Percentiles rank a stretch among this genome's conserved stretches.
These are phyloP conservation scores for Chelonia mydas DNA, from an alignment of 2,797 vertebrate genomes.

Conservation along the genomic window DNA sequence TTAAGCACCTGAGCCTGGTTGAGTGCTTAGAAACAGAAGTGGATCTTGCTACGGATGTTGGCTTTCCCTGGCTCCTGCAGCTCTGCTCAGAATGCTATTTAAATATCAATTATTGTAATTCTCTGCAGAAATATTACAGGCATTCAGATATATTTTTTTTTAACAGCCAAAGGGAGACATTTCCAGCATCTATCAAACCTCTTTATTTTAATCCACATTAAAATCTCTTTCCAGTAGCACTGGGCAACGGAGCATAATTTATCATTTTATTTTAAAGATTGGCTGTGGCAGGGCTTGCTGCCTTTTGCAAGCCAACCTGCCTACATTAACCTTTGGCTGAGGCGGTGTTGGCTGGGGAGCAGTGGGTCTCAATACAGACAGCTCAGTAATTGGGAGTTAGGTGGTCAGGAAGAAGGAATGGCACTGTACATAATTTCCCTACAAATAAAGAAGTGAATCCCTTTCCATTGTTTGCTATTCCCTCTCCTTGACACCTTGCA, in stretches of 20 bases:
- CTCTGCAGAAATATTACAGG: constrained; percentile 76
- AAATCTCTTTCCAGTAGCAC: constrained; percentile 52
- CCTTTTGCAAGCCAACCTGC: constrained; percentile 1
- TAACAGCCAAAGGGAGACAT: constrained; percentile 57
- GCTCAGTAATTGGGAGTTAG: background rate
- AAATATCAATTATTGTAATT: constrained; percentile 78
- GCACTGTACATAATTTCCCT: background rate
- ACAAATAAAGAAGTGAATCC: background rate
- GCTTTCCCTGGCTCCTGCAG: constrained; percentile 62
- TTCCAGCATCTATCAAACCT: constrained; percentile 64
- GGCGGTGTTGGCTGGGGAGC: background rate
- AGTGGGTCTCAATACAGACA: background rate
- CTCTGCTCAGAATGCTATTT: constrained; percentile 68
- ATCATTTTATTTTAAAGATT: constrained; percentile 47
- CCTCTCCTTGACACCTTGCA: background rate
- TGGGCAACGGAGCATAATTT: constrained; percentile 39
- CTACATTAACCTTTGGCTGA: background rate
- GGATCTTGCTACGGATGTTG: constrained; percentile 70
- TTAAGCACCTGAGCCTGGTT: constrained; percentile 60
- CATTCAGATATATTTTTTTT: constrained; percentile 49
- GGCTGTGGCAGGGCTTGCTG: constrained; percentile 5
- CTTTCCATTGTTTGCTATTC: background rate
- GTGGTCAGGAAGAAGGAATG: background rate
- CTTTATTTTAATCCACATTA: constrained; percentile 67
- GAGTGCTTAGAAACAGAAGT: constrained; percentile 67